A percentile compares a stretch with the other conserved stretches of the same genome.
Conservation (phyloP, 2,113 vertebrate genomes). For the Dipodomys ordii region DNA sequence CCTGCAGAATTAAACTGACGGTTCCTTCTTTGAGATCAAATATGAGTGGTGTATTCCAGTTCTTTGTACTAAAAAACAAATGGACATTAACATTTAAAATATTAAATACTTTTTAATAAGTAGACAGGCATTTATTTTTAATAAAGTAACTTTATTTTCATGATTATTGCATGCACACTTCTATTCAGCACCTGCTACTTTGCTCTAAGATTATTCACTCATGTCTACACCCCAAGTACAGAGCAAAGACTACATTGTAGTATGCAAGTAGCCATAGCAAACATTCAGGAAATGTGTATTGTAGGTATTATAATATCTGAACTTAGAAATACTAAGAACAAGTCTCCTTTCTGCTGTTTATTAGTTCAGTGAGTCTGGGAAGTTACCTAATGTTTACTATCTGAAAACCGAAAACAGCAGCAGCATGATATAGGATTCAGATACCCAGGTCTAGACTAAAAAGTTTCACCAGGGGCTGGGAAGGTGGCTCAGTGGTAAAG, state of each 20-base stretch:
- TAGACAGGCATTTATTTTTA: slow-evolving; percentile 35
- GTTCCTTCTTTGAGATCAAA: slow-evolving; percentile 98
- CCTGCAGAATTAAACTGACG: slow-evolving; percentile 96
- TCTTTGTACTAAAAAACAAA: slow-evolving; percentile 90
- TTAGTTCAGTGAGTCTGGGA: slow-evolving; percentile 9
- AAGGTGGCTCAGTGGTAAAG: no score
- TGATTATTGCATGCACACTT: slow-evolving; percentile 8
- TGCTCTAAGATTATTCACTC: slow-evolving; percentile 36
- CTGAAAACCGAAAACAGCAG: neutral
- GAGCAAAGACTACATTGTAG: neutral
- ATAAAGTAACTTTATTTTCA: slow-evolving; percentile 46
- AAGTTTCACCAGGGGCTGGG: neutral
- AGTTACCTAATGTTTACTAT: slow-evolving; percentile 1
- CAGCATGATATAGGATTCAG: neutral
- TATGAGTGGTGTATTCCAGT: slow-evolving; percentile 98
- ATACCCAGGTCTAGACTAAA: neutral
- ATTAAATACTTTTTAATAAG: slow-evolving; percentile 17
- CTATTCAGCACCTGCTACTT: neutral
- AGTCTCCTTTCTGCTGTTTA: neutral
- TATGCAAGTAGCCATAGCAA: neutral
- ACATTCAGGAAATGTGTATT: neutral
- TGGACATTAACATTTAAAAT: slow-evolving; percentile 26
- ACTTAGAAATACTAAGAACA: neutral
- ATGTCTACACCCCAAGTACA: neutral
- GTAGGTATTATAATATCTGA: neutral